A percentile compares a stretch with the other conserved stretches of the same genome.
Conservation (phyloP, 2,113 vertebrate genomes). For the Pseudolaguvia tuberculata region DNA sequence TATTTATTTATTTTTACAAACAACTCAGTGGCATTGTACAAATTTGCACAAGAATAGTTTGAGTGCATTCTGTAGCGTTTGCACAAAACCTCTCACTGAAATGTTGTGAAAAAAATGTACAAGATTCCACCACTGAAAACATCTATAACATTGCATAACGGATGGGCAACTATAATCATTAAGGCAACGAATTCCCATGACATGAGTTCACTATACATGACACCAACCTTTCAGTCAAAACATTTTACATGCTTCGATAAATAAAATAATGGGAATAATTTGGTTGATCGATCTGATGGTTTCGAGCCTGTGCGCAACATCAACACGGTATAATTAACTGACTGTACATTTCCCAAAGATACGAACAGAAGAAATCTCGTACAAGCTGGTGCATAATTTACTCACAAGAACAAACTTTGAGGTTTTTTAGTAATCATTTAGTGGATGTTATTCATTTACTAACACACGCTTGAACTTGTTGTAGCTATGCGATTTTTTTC, state of each 20-base stretch:
- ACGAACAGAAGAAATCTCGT: slow-evolving; percentile 9
- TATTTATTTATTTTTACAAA: slow-evolving; percentile 52
- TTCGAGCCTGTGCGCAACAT: slow-evolving; percentile 33
- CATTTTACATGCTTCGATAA: slow-evolving; percentile 41
- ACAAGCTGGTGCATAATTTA: slow-evolving; percentile 37
- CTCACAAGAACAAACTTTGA: slow-evolving; percentile 11
- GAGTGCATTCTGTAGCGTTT: slow-evolving; percentile 32
- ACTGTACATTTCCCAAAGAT: slow-evolving; percentile 22
- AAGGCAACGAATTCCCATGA: slow-evolving; percentile 51
- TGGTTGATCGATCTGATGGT: slow-evolving; percentile 36
- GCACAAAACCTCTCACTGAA: slow-evolving; percentile 20
- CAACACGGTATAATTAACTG: slow-evolving; percentile 20
- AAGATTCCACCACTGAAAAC: slow-evolving; percentile 51
- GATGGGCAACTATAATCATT: slow-evolving; percentile 50
- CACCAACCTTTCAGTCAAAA: slow-evolving; percentile 38
- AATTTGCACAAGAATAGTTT: slow-evolving; percentile 49
- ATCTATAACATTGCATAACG: slow-evolving; percentile 54
- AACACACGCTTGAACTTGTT: not conserved
- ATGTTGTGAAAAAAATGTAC: slow-evolving; percentile 36
- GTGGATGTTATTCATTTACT: not conserved
- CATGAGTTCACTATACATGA: slow-evolving; percentile 41
- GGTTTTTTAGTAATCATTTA: not conserved
- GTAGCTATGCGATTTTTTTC: not conserved
- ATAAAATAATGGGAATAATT: slow-evolving; percentile 19
- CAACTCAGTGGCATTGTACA: slow-evolving; percentile 51